Conservation (phyloP, 1,140 invertebrate species). For the Polypedilum pembai region DNA sequence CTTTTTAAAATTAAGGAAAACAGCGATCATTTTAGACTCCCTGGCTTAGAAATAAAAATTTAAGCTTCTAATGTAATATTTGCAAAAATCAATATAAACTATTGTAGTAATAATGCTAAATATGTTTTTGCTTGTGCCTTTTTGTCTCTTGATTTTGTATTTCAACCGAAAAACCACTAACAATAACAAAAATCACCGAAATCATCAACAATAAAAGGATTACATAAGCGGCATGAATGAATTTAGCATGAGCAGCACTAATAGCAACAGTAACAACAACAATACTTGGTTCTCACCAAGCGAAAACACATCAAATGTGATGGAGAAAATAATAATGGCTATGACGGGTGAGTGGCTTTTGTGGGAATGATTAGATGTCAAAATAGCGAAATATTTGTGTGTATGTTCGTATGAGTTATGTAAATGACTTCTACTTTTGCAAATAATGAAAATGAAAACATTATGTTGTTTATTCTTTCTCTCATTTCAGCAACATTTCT, state of each 20-base stretch:
- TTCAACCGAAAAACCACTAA: not conserved
- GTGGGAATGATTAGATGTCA: not conserved
- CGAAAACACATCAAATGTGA: not conserved
- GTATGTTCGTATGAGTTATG: too few species aligned
- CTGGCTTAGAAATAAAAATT: too few species aligned
- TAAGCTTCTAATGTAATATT: too few species aligned
- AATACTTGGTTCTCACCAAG: not conserved
- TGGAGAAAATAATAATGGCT: not conserved
- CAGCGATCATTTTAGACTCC: too few species aligned
- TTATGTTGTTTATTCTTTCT: conserved; percentile 28
- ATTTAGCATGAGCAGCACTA: not conserved
- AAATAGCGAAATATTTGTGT: too few species aligned
- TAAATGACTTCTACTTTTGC: not conserved
- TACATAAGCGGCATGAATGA: not conserved
- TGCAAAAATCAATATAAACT: too few species aligned
- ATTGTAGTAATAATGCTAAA: too few species aligned
- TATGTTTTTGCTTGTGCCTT: not conserved
- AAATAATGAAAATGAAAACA: not conserved
- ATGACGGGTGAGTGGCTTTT: not conserved
- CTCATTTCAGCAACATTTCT: conserved; percentile 64
- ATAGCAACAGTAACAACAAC: not conserved
- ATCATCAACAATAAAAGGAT: not conserved
- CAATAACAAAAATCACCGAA: not conserved
- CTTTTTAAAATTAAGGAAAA: too few species aligned
- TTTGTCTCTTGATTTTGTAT: not conserved